Percentiles rank a stretch among this genome's conserved stretches.
Conservation (phyloP, 2,888 invertebrate genomes). For the Anarsia innoxiella region DNA sequence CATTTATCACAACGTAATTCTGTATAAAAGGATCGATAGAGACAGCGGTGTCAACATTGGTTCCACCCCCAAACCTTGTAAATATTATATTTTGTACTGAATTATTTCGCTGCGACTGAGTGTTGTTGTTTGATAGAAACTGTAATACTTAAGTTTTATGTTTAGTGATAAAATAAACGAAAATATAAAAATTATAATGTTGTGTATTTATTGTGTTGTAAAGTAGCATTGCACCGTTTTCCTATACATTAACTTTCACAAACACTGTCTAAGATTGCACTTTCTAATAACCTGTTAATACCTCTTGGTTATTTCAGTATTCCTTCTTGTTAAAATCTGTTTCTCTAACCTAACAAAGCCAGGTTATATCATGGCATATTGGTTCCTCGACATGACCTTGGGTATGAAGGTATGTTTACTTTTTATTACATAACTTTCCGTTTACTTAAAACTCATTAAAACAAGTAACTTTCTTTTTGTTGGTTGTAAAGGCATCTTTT, state of each 20-base stretch:
- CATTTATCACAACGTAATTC: slow-evolving; percentile 56
- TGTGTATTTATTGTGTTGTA: slow-evolving; percentile 48
- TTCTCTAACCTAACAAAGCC: slow-evolving; percentile 22
- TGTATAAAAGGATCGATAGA: slow-evolving; percentile 34
- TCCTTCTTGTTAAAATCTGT: slow-evolving; percentile 19
- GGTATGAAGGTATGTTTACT: slow-evolving; percentile 5
- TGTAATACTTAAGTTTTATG: slow-evolving; percentile 73
- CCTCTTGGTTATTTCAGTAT: slow-evolving; percentile 44
- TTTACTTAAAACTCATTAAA: neutral
- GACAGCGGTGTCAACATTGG: slow-evolving; percentile 11
- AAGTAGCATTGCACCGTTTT: slow-evolving; percentile 51
- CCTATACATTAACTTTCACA: slow-evolving; percentile 45
- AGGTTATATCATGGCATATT: slow-evolving; percentile 21
- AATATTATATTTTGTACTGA: slow-evolving; percentile 64
- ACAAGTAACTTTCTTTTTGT: neutral
- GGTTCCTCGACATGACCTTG: neutral
- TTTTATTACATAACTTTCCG: neutral
- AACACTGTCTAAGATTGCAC: slow-evolving; percentile 44
- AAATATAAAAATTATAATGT: slow-evolving; percentile 50
- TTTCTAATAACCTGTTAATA: slow-evolving; percentile 52
- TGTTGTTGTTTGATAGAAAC: slow-evolving; percentile 72
- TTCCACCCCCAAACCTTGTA: slow-evolving; percentile 54
- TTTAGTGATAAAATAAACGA: slow-evolving; percentile 74
- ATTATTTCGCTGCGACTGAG: slow-evolving; percentile 68
- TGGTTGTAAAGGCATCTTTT: neutral